A percentile compares a stretch with the other conserved stretches of the same genome.
These are phyloP conservation scores for Alaudala cheleensis DNA, from an alignment of 2,113 vertebrate species.

Conservation along the genomic window DNA sequence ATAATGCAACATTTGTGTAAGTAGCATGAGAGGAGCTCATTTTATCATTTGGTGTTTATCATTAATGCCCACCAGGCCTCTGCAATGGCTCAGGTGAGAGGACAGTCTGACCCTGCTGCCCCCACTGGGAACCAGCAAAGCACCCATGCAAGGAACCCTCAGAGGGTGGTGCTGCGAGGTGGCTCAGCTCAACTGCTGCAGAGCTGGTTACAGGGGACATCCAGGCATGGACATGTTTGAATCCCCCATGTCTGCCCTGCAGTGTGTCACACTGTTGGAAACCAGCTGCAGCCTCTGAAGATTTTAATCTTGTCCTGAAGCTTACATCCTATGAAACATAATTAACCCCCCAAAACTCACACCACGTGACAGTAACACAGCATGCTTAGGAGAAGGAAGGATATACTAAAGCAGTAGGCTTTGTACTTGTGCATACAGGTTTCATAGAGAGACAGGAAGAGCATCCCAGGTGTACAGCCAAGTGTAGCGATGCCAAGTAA, in stretches of 20 bases:
- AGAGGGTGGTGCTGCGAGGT: background rate
- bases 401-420: background rate
- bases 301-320: background rate
- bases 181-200: background rate
- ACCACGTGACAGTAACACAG: background rate
- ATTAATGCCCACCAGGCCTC: background rate
- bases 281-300: background rate
- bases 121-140: background rate
- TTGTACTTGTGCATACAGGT: background rate
- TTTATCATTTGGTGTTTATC: background rate
- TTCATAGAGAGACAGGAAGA: background rate
- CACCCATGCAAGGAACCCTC: background rate
- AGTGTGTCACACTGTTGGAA: background rate
- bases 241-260: background rate
- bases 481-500: background rate
- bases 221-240: background rate
- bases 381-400: background rate
- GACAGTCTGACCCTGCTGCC: background rate
- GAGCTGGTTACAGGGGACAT: background rate
- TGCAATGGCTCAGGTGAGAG: background rate
- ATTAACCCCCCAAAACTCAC: background rate
- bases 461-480: background rate
- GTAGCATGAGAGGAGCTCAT: background rate
- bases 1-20: background rate
- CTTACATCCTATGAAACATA: background rate